A percentile compares a stretch with the other conserved stretches of the same genome.
These are phyloP conservation scores for Synchiropus splendidus DNA, from an alignment of 2,113 vertebrate species.

Conservation along the genomic window DNA sequence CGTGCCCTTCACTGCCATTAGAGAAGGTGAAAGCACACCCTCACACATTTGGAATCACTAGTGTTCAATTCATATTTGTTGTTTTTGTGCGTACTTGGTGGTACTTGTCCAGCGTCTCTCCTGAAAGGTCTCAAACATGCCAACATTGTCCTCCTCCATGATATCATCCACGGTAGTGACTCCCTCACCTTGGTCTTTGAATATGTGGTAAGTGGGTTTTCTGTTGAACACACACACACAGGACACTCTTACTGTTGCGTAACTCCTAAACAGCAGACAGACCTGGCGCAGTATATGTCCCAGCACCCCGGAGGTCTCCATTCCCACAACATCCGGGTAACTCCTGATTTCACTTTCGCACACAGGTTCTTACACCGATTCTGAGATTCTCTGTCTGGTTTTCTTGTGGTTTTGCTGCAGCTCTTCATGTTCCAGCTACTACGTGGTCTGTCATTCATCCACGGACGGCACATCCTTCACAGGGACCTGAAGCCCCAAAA, in stretches of 20 bases:
- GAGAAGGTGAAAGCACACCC: conserved; percentile 69
- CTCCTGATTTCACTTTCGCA: too few relatives aligned
- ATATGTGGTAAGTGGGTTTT: conserved; percentile 86
- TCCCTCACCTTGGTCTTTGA: conserved; percentile 86
- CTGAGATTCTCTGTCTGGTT: not conserved
- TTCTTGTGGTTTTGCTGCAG: conserved; percentile 41
- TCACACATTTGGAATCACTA: not conserved
- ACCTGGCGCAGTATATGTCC: conserved; percentile 80
- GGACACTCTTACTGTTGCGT: too few relatives aligned
- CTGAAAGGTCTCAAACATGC: conserved; percentile 84
- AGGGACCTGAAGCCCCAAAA: conserved; percentile 91
- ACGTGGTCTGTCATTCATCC: conserved; percentile 78
- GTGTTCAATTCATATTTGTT: not conserved
- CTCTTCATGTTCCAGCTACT: conserved; percentile 90
- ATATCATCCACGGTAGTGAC: conserved; percentile 83
- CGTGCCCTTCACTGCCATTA: conserved; percentile 80
- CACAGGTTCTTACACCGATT: too few relatives aligned
- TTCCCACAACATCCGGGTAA: conserved; percentile 73
- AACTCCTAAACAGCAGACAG: conserved; percentile 69
- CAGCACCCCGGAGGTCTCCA: conserved; percentile 82
- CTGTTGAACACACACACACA: not conserved
- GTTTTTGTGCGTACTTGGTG: conserved; percentile 4
- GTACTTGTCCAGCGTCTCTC: conserved; percentile 68
- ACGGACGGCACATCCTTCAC: conserved; percentile 82
- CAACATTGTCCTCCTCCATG: conserved; percentile 83